Conservation (phyloP, 2,888 invertebrate species). For the Dryobota labecula region DNA sequence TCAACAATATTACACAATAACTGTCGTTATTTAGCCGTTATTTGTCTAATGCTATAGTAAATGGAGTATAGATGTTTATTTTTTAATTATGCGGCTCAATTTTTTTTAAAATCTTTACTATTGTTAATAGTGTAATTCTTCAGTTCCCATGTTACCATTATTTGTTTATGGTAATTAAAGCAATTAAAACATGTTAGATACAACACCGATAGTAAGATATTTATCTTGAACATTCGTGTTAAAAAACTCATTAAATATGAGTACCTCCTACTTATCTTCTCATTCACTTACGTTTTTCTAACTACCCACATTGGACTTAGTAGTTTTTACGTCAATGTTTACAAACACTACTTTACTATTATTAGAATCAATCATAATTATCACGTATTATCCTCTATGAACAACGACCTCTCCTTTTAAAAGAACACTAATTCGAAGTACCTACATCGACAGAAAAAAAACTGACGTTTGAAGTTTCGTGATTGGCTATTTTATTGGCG, state of each 20-base stretch:
- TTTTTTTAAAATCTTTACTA: neutral
- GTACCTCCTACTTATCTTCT: constrained; percentile 2
- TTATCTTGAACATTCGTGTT: constrained; percentile 19
- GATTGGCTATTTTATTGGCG: constrained; percentile 29
- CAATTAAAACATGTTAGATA: constrained; percentile 37
- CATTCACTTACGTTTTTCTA: constrained; percentile 24
- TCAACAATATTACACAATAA: too few species aligned
- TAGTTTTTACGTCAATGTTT: constrained; percentile 31
- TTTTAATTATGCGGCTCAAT: neutral
- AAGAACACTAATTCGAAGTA: constrained; percentile 12
- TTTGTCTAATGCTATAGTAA: too few species aligned
- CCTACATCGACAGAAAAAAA: constrained; percentile 13
- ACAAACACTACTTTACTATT: constrained; percentile 20
- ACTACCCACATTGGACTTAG: constrained; percentile 19
- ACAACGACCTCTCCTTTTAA: constrained; percentile 6
- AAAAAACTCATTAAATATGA: constrained; percentile 26
- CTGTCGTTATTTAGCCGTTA: too few species aligned
- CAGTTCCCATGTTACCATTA: constrained; percentile 3
- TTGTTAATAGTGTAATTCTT: neutral
- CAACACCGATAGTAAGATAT: constrained; percentile 34
- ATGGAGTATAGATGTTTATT: too few species aligned
- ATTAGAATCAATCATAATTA: constrained; percentile 2
- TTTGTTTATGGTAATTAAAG: constrained; percentile 22
- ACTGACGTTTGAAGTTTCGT: neutral
- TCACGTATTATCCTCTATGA: constrained; percentile 7